Evolutionary conservation across 2,888 invertebrate species (phyloP), one percentile per base, ranked within the genome.

Genomic region (Congeria kusceri): DNA sequence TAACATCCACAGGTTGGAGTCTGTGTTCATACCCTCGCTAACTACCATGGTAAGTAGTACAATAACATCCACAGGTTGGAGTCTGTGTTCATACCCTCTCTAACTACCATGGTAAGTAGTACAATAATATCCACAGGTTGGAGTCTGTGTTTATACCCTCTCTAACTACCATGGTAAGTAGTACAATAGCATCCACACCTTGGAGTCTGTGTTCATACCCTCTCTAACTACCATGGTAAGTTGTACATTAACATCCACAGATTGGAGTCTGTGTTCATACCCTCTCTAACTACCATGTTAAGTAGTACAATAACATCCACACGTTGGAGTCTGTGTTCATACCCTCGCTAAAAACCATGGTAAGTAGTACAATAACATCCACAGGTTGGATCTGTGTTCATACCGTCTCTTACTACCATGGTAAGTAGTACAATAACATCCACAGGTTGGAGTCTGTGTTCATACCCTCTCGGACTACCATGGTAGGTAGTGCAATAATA

Each of bases 221-320:
- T 89, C 90, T 27, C 74, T 94, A 3, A 88, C 91, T 3, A 93
- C 94, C 39, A 93, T 92, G 91, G 93, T 93, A 83, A 67, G 76
- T 61, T 95, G 90, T 98, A 97, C 92, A 95, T 94, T 83, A 87
- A 93, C 59, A 94, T 95, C 72, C 93, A 95, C 79, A 89, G 93
- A 53, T 88, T 95, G n/a, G 89, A 94, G 58, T 92, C 94, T 18
- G 84, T 94, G 9, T 85, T 89, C 56, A 85, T 90, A 56, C 92
- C 92, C 44, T 89, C 90, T 27, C 74, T 94, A 3, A 88, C 91
- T 3, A 93, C 94, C 39, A 93, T 92, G 91, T 93, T 93, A 83
- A 67, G 76, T 61, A 61, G 90, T 98, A 97, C 92, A 95, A 94
- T 83, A 87, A 93, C 59, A 94, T 95, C 72, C 93, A 95, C 79